Percentiles rank a stretch among this genome's conserved stretches.
Evolutionary conservation across 2,797 vertebrate genomes (phyloP).

Genomic region (Pelodytes ibericus): DNA sequence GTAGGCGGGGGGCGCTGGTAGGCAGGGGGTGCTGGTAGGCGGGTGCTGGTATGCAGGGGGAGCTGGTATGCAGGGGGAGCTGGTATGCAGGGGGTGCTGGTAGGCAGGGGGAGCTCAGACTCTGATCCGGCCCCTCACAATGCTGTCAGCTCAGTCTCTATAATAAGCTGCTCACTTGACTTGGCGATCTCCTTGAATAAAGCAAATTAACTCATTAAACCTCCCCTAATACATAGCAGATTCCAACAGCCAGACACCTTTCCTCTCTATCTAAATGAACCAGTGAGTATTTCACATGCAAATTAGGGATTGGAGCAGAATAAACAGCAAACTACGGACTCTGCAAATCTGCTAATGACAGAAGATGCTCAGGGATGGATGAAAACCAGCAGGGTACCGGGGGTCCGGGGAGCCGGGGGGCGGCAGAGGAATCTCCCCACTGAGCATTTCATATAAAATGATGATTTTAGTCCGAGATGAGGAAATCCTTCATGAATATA

Average conservation of each 20-base stretch:
- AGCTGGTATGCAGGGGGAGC: too few relatives aligned
- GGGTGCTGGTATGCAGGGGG: too few relatives aligned
- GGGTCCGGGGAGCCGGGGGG: neutral
- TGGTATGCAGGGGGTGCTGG: too few relatives aligned
- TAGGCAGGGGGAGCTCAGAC: too few relatives aligned
- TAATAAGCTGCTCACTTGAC: too few relatives aligned
- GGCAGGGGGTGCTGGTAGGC: too few relatives aligned
- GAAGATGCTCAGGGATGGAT: neutral
- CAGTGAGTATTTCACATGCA: conserved; percentile 39
- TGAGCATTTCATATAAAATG: neutral
- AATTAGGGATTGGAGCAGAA: conserved; percentile 23
- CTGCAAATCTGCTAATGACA: conserved; percentile 26
- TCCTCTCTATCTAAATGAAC: conserved; percentile 21
- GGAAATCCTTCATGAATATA: neutral
- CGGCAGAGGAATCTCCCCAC: neutral
- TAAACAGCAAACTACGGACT: conserved; percentile 16
- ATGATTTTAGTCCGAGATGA: neutral
- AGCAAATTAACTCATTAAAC: conserved; percentile 34
- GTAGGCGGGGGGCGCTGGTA: too few relatives aligned
- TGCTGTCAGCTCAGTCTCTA: too few relatives aligned
- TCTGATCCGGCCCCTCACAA: too few relatives aligned
- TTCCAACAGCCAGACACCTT: conserved; percentile 2
- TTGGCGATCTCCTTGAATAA: conserved; percentile 2
- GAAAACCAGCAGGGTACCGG: neutral
- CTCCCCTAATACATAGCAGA: conserved; percentile 12